Percentiles rank a stretch among this genome's conserved stretches.
phyloP scores from a whole-genome alignment of 2,113 vertebrate species.

The Oryzias woworae region DNA sequence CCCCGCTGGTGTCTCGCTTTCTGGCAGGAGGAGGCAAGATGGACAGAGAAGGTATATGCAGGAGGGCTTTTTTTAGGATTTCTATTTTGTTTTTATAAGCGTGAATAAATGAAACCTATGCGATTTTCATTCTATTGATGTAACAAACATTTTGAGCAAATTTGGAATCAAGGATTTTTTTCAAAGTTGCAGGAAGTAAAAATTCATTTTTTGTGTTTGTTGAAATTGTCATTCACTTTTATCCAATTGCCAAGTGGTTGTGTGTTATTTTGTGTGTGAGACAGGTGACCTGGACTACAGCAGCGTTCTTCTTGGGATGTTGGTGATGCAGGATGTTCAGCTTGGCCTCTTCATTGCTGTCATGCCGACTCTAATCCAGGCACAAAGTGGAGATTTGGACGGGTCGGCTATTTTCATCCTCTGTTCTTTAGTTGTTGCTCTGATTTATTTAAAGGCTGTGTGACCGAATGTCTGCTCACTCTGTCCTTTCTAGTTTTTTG shows the following conservation, averaged over 20 bases:
- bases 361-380: slow-evolving; percentile 93
- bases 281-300: slow-evolving; percentile 93
- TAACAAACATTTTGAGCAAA: not conserved
- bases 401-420: slow-evolving; percentile 71
- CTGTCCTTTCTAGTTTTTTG: slow-evolving; percentile 66
- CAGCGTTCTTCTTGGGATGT: slow-evolving; percentile 90
- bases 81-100: not conserved
- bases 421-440: not conserved
- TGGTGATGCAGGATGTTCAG: slow-evolving; percentile 97
- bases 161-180: no score
- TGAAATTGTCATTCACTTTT: not conserved
- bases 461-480: not conserved
- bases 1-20: slow-evolving; percentile 93
- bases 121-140: not conserved
- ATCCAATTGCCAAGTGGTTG: not conserved
- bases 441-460: not conserved
- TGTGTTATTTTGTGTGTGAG: slow-evolving; percentile 11
- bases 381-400: slow-evolving; percentile 78
- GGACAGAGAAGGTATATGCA: slow-evolving; percentile 90
- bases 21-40: slow-evolving; percentile 84
- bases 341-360: slow-evolving; percentile 92
- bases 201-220: not conserved
- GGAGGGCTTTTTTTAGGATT: no score
- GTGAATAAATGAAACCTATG: not conserved
- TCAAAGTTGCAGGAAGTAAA: not conserved